Evolutionary conservation across 2,797 vertebrate genomes (phyloP).

Genomic region (Astyanax mexicanus): DNA sequence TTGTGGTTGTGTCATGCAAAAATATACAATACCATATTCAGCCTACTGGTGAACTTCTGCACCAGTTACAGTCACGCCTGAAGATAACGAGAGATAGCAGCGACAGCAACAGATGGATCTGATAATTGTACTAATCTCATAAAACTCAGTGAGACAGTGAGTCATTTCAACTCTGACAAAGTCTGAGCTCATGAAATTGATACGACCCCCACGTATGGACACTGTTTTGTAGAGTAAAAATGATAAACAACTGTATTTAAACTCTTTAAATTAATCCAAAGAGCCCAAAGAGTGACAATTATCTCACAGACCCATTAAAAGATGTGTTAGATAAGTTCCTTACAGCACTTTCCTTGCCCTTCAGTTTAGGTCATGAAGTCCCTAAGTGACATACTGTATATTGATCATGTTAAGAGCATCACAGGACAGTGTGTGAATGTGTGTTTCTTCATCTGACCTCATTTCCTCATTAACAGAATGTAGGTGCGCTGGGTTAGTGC

Average conservation of each 20-base stretch:
- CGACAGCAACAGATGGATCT: not conserved
- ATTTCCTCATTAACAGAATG: too few relatives aligned
- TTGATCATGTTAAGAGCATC: too few relatives aligned
- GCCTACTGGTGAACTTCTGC: not conserved
- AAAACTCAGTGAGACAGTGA: conserved; percentile 8
- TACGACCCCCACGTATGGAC: not conserved
- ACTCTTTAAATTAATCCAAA: too few relatives aligned
- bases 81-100: conserved; percentile 12
- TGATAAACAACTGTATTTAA: not conserved
- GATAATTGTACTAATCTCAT: not conserved
- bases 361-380: too few relatives aligned
- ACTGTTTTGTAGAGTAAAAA: not conserved
- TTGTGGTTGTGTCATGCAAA: not conserved
- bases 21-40: conserved; percentile 5
- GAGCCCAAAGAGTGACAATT: too few relatives aligned
- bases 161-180: not conserved
- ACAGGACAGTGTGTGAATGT: too few relatives aligned
- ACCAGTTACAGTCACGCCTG: not conserved
- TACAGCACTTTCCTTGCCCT: too few relatives aligned
- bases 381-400: too few relatives aligned
- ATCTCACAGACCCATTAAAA: too few relatives aligned
- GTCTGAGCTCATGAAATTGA: not conserved
- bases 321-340: too few relatives aligned
- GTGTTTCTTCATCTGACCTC: too few relatives aligned
- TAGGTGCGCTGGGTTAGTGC: too few relatives aligned